phyloP scores from a whole-genome alignment of 1,140 invertebrate genomes.

The Pogonus chalceus region DNA sequence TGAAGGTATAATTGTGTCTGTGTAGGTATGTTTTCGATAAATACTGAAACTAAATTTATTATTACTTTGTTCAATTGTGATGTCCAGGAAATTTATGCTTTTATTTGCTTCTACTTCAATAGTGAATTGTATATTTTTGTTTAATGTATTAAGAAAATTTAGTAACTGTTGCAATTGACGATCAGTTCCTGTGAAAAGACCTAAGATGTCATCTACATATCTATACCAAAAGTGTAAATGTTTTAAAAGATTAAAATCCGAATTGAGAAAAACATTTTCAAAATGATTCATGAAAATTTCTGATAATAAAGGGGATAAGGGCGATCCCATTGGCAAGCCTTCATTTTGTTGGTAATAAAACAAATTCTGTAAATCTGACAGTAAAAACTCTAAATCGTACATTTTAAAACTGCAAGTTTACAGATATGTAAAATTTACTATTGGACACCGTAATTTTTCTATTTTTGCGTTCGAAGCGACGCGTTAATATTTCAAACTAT shows the following conservation, averaged over 20 bases:
- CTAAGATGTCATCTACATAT: neutral
- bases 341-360: neutral
- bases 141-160: neutral
- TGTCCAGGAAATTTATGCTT: neutral
- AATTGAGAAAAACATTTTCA: neutral
- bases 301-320: neutral
- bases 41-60: neutral
- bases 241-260: too few relatives aligned
- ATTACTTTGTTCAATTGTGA: neutral
- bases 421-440: too few relatives aligned
- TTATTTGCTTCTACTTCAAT: neutral
- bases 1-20: neutral
- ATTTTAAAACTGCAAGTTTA: too few relatives aligned
- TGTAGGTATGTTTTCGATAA: neutral
- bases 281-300: slow-evolving; percentile 3
- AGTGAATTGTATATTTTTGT: neutral
- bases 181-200: neutral
- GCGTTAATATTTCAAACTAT: too few relatives aligned
- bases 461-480: too few relatives aligned
- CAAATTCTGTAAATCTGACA: too few relatives aligned
- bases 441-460: too few relatives aligned
- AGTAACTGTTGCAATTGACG: neutral
- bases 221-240: too few relatives aligned
- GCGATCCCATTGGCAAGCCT: neutral
- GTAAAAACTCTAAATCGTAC: too few relatives aligned